phyloP scores from a whole-genome alignment of 2,797 vertebrate species.

The Astyanax mexicanus region DNA sequence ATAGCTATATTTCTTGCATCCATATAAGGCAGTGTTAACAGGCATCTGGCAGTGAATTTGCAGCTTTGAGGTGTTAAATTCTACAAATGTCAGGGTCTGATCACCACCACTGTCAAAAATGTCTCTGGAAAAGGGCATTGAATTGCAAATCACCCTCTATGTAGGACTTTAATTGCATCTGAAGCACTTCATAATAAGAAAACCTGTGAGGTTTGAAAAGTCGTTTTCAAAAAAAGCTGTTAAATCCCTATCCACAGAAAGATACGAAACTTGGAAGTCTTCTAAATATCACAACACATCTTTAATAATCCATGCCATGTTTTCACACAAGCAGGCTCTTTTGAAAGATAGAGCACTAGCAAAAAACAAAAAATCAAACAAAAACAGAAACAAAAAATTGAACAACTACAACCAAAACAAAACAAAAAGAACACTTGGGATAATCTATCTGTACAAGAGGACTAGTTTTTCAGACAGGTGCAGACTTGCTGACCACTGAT shows the following conservation, averaged over 20 bases:
- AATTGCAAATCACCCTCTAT: too few species aligned
- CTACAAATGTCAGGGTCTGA: too few species aligned
- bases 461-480: slow-evolving; percentile 40
- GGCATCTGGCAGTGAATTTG: too few species aligned
- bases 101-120: too few species aligned
- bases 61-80: too few species aligned
- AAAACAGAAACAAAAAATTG: slow-evolving; percentile 46
- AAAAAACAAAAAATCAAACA: slow-evolving; percentile 52
- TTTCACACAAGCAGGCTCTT: slow-evolving; percentile 54
- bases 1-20: too few species aligned
- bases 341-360: slow-evolving; percentile 62
- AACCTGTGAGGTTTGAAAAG: slow-evolving; percentile 75
- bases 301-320: slow-evolving; percentile 58
- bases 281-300: slow-evolving; percentile 49
- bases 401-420: slow-evolving; percentile 11
- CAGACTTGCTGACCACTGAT: slow-evolving; percentile 22
- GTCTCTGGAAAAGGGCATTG: too few species aligned
- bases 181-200: too few species aligned
- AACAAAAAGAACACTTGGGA: slow-evolving; percentile 42
- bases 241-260: slow-evolving; percentile 47
- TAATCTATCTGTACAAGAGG: slow-evolving; percentile 60
- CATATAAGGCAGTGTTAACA: too few species aligned
- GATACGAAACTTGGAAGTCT: slow-evolving; percentile 56
- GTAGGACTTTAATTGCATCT: too few species aligned
- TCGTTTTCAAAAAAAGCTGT: slow-evolving; percentile 62